These are phyloP conservation scores for Smittia sp. DNA, from an alignment of 2,888 invertebrate species.

Conservation along the genomic window DNA sequence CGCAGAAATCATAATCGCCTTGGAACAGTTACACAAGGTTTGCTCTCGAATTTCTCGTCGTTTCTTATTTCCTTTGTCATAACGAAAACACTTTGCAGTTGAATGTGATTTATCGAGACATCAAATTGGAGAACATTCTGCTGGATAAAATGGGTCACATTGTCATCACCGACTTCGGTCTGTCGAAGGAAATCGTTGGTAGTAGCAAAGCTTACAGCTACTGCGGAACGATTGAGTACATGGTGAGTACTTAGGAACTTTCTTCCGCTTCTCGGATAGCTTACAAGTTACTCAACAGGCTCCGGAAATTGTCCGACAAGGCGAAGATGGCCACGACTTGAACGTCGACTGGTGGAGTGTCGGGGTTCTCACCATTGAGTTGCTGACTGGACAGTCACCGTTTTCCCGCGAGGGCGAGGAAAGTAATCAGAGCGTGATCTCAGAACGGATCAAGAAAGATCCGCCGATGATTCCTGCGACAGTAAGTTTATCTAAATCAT, in stretches of 20 bases:
- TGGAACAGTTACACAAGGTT: constrained; percentile 93
- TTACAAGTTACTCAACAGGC: constrained; percentile 25
- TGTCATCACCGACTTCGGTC: constrained; percentile 94
- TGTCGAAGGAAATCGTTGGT: constrained; percentile 81
- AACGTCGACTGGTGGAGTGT: constrained; percentile 99
- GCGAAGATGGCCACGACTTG: constrained; percentile 91
- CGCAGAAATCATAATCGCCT: constrained; percentile 91
- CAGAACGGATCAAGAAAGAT: constrained; percentile 81
- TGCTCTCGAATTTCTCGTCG: constrained; percentile 45
- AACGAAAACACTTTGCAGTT: constrained; percentile 57
- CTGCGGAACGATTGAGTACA: constrained; percentile 98
- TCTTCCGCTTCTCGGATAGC: constrained; percentile 9
- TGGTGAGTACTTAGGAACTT: constrained; percentile 59
- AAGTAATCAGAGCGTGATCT: constrained; percentile 93
- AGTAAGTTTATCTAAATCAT: constrained; percentile 53
- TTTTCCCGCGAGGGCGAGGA: constrained; percentile 94
- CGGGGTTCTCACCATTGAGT: constrained; percentile 92
- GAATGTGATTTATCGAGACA: constrained; percentile 96
- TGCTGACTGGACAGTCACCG: constrained; percentile 94
- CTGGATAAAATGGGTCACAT: constrained; percentile 93
- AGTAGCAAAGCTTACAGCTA: constrained; percentile 86
- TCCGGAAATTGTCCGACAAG: constrained; percentile 70
- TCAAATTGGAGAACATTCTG: constrained; percentile 95
- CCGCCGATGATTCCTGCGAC: constrained; percentile 86
- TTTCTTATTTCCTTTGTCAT: neutral